Conservation (phyloP, 2,888 invertebrate genomes). For the Steinernema carpocapsae region DNA sequence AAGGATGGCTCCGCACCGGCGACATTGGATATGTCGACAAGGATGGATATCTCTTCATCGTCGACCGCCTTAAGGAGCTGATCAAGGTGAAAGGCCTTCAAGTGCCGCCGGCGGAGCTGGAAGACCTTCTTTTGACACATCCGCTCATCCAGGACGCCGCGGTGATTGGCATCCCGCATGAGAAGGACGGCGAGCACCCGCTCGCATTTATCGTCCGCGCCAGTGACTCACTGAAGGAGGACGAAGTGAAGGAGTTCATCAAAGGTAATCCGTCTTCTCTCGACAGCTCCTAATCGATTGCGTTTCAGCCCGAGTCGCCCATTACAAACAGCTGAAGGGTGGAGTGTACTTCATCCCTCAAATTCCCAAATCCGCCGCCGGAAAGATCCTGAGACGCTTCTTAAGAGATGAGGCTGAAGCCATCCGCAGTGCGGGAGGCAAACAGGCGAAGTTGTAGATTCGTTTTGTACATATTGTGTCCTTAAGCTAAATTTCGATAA, state of each 20-base stretch:
- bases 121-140: conserved; percentile 79
- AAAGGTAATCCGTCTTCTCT: conserved; percentile 34
- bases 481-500: no score
- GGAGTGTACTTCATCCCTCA: conserved; percentile 76
- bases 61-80: conserved; percentile 59
- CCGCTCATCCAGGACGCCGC: conserved; percentile 79
- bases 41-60: conserved; percentile 53
- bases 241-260: conserved; percentile 41
- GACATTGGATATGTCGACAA: conserved; percentile 54
- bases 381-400: conserved; percentile 77
- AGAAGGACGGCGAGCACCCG: conserved; percentile 68
- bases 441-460: conserved; percentile 8
- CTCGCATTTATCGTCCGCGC: conserved; percentile 59
- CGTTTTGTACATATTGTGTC: conserved; percentile 1
- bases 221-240: conserved; percentile 34
- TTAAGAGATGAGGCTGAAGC: conserved; percentile 12
- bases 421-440: not conserved
- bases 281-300: not conserved
- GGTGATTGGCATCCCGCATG: conserved; percentile 80
- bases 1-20: conserved; percentile 80
- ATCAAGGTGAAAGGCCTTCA: no score
- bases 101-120: conserved; percentile 86
- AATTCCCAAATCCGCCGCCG: conserved; percentile 79
- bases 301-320: conserved; percentile 75
- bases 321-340: conserved; percentile 78